These are phyloP conservation scores for Halocaridina rubra DNA, from an alignment of 2,888 invertebrate genomes.

Conservation along the genomic window DNA sequence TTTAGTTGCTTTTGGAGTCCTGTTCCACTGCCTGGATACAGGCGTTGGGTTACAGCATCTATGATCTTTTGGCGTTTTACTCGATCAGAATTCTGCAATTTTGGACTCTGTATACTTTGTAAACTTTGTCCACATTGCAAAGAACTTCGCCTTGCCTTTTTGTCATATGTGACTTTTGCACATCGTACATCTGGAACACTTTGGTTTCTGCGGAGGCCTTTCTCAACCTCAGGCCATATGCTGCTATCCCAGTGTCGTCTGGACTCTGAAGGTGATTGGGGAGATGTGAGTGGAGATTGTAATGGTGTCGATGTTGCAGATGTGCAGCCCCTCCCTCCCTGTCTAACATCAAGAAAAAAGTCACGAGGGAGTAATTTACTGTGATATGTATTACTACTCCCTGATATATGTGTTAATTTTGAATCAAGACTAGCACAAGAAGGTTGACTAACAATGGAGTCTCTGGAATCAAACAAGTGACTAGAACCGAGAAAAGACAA, in stretches of 20 bases:
- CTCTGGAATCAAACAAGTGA: slow-evolving; percentile 41
- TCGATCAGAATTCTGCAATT: not conserved
- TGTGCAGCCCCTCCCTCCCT: not conserved
- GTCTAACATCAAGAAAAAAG: slow-evolving; percentile 34
- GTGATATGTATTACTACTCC: slow-evolving; percentile 36
- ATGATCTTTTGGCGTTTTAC: slow-evolving; percentile 52
- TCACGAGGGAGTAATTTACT: slow-evolving; percentile 5
- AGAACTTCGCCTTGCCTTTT: not conserved
- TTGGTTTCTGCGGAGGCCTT: slow-evolving; percentile 45
- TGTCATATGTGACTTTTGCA: not conserved
- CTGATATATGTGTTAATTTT: slow-evolving; percentile 30
- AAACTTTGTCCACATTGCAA: no score
- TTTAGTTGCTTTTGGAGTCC: slow-evolving; percentile 1
- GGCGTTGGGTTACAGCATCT: slow-evolving; percentile 48
- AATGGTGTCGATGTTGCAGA: slow-evolving; percentile 32
- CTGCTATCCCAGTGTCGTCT: slow-evolving; percentile 58
- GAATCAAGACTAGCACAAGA: slow-evolving; percentile 49
- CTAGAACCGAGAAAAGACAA: slow-evolving; percentile 31
- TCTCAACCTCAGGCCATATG: slow-evolving; percentile 60
- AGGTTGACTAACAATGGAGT: slow-evolving; percentile 42
- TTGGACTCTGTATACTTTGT: not conserved
- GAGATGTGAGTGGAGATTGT: slow-evolving; percentile 29
- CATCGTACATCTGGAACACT: slow-evolving; percentile 54
- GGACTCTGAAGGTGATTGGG: slow-evolving; percentile 51
- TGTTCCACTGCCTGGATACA: slow-evolving; percentile 51